A percentile compares a stretch with the other conserved stretches of the same genome.
These are phyloP conservation scores for Procambarus clarkii DNA, from an alignment of 1,140 invertebrate genomes.

Conservation along the genomic window DNA sequence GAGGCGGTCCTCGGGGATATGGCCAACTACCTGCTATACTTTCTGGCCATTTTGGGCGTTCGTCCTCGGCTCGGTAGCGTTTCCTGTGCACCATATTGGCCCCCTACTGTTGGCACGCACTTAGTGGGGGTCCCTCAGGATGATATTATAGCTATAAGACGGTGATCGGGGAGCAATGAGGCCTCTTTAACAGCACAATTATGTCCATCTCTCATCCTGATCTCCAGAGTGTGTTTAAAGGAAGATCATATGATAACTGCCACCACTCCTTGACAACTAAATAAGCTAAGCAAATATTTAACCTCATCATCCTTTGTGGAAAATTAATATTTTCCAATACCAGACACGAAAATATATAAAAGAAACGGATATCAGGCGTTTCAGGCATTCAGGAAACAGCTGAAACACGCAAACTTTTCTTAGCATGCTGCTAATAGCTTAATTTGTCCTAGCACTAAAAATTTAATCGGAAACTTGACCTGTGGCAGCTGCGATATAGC, in stretches of 20 bases:
- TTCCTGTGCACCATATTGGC: background rate
- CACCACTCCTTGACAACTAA: conserved; percentile 11
- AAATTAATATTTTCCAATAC: too few relatives aligned
- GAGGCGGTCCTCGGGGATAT: background rate
- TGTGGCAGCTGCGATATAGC: background rate
- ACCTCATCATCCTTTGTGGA: background rate
- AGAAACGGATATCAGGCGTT: too few relatives aligned
- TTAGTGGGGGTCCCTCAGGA: background rate
- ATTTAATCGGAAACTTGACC: background rate
- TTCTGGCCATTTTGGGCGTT: background rate
- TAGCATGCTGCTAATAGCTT: background rate
- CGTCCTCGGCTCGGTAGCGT: background rate
- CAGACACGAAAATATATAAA: too few relatives aligned
- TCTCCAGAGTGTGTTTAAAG: conserved; percentile 20
- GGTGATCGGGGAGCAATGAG: conserved; percentile 36
- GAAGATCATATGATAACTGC: conserved; percentile 36
- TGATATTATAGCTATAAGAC: conserved; percentile 36
- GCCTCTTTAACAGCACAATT: conserved; percentile 30
- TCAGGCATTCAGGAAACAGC: too few relatives aligned
- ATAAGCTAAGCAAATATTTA: conserved; percentile 11
- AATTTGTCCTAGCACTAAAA: background rate
- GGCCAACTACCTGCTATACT: background rate
- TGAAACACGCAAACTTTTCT: too few relatives aligned
- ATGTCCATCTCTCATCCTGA: conserved; percentile 18
- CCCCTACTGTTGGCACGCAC: background rate